Percentiles rank a stretch among this genome's conserved stretches.
These are phyloP conservation scores for Linyphia triangularis DNA, from an alignment of 2,888 invertebrate species.

Conservation along the genomic window DNA sequence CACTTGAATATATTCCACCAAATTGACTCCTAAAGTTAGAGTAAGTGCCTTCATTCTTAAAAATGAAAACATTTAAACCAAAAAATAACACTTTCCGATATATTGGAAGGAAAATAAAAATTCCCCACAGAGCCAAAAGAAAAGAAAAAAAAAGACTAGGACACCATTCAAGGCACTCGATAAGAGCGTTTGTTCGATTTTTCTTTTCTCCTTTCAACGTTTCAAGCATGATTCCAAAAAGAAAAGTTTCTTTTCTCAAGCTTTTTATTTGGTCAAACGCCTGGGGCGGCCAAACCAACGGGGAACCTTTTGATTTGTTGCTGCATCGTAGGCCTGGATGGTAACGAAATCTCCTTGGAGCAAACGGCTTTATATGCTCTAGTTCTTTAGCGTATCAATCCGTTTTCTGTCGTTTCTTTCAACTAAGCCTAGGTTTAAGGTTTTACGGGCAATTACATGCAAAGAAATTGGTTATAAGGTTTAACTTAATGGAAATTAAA, in stretches of 20 bases:
- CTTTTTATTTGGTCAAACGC: conserved; percentile 65
- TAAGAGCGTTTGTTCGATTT: conserved; percentile 48
- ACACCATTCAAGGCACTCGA: conserved; percentile 30
- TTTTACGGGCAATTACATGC: neutral
- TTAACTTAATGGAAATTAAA: neutral
- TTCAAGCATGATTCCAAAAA: conserved; percentile 45
- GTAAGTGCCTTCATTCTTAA: neutral
- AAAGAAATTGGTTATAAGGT: neutral
- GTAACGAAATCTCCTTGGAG: conserved; percentile 46
- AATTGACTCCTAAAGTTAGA: neutral
- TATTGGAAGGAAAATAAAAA: conserved; percentile 25
- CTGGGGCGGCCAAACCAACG: conserved; percentile 45
- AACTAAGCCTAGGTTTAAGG: neutral
- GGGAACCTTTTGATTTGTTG: conserved; percentile 61
- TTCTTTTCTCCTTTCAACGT: conserved; percentile 35
- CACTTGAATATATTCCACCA: neutral
- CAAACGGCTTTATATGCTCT: conserved; percentile 20
- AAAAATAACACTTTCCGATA: conserved; percentile 25
- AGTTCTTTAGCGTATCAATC: neutral
- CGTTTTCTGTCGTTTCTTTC: neutral
- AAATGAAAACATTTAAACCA: conserved; percentile 19
- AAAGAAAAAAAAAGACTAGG: conserved; percentile 17
- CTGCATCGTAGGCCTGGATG: conserved; percentile 17
- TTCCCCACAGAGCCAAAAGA: neutral
- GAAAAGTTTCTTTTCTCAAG: conserved; percentile 20